These are phyloP conservation scores for Phenacoccus solenopsis DNA, from an alignment of 1,140 invertebrate genomes.

Conservation along the genomic window DNA sequence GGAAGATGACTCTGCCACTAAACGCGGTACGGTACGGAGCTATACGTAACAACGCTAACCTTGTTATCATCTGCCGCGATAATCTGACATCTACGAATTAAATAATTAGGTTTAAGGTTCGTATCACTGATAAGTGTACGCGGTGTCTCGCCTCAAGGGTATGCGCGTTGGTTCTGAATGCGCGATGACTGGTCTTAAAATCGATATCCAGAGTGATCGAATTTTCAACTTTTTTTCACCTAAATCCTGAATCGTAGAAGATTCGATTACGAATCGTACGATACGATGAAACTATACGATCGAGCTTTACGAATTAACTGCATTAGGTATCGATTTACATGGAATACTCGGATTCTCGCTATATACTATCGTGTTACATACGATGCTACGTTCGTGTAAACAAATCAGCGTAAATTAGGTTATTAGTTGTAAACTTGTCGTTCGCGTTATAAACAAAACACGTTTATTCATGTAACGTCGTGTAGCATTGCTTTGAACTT, in stretches of 20 bases:
- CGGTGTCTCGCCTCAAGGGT: background rate
- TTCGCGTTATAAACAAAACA: background rate
- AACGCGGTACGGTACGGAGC: background rate
- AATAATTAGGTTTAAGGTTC: background rate
- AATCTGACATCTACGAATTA: background rate
- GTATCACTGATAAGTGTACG: background rate
- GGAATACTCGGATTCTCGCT: too few relatives aligned
- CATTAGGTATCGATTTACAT: too few relatives aligned
- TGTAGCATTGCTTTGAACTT: background rate
- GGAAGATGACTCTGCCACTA: conserved; percentile 1
- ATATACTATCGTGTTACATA: too few relatives aligned
- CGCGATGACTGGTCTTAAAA: background rate
- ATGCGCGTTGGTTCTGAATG: background rate
- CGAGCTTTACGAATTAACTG: too few relatives aligned
- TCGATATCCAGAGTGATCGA: background rate
- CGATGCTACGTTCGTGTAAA: background rate
- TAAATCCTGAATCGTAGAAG: background rate
- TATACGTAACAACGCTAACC: background rate
- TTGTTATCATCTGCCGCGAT: conserved; percentile 1
- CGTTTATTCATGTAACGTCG: background rate
- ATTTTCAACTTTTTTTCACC: background rate
- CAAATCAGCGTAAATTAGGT: background rate
- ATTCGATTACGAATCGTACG: too few relatives aligned
- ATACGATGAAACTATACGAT: too few relatives aligned
- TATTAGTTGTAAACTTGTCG: background rate